These are phyloP conservation scores for Hippocampus kuda DNA, from an alignment of 2,797 vertebrate species.

Conservation along the genomic window DNA sequence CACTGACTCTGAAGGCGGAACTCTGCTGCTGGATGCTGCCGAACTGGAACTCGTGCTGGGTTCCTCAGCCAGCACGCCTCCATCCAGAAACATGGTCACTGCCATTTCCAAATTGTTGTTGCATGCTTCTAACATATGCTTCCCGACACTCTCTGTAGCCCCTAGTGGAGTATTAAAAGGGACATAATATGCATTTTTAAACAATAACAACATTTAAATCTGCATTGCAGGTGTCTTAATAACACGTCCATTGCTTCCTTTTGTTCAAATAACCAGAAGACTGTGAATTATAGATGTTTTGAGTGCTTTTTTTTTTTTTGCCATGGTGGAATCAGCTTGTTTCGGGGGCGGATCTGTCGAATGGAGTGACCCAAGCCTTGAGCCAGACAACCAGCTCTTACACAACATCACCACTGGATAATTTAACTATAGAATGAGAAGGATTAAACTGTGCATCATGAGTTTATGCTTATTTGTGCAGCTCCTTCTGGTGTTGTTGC, in stretches of 20 bases:
- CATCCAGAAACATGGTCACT: conserved; percentile 97
- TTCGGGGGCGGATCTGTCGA: too few species aligned
- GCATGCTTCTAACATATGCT: conserved; percentile 97
- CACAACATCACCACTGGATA: too few species aligned
- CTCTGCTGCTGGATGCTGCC: conserved; percentile 77
- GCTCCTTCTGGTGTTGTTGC: too few species aligned
- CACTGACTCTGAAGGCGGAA: conserved; percentile 66
- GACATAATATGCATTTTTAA: background rate
- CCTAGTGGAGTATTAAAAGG: conserved; percentile 59
- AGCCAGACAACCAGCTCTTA: too few species aligned
- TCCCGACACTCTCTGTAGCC: conserved; percentile 91
- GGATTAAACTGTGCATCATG: too few species aligned
- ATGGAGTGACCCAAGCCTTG: too few species aligned
- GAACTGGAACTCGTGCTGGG: conserved; percentile 95
- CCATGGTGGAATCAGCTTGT: too few species aligned
- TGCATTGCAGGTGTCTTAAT: background rate
- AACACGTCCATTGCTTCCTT: background rate
- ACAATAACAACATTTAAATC: background rate
- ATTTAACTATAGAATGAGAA: too few species aligned
- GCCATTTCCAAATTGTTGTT: conserved; percentile 99
- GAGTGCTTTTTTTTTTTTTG: too few species aligned
- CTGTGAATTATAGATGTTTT: too few species aligned
- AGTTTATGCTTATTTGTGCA: too few species aligned
- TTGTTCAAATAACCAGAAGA: too few species aligned
- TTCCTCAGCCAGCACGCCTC: conserved; percentile 89